A percentile compares a stretch with the other conserved stretches of the same genome.
These are phyloP conservation scores for Morinoia aosen DNA, from an alignment of 2,888 invertebrate genomes.

Conservation along the genomic window DNA sequence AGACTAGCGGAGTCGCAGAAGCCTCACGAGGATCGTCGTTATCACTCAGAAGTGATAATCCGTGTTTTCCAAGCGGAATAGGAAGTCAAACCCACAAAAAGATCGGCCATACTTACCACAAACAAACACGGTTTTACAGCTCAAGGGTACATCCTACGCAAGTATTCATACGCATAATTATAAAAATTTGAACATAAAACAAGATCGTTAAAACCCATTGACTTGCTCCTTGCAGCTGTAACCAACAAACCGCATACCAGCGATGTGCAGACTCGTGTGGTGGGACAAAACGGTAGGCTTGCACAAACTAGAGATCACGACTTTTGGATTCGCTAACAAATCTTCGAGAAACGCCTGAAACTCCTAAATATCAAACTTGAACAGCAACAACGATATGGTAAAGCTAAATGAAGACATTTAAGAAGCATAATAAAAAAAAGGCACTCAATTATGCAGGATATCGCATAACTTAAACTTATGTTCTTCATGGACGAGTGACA, in stretches of 20 bases:
- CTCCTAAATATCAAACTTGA: slow-evolving; percentile 36
- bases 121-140: not conserved
- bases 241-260: not conserved
- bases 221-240: slow-evolving; percentile 25
- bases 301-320: not conserved
- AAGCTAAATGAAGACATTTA: slow-evolving; percentile 47
- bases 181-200: not conserved
- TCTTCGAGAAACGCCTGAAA: not conserved
- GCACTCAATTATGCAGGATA: slow-evolving; percentile 43
- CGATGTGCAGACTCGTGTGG: not conserved
- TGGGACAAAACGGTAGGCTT: not conserved
- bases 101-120: not conserved
- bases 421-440: slow-evolving; percentile 45
- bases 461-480: slow-evolving; percentile 31
- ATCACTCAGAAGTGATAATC: not conserved
- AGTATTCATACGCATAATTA: not conserved
- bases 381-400: slow-evolving; percentile 34
- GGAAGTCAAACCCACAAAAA: not conserved
- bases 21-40: not conserved
- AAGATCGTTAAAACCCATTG: not conserved
- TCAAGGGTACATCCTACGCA: not conserved
- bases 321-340: not conserved
- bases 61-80: not conserved
- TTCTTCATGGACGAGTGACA: slow-evolving; percentile 19
- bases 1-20: not conserved